Evolutionary conservation across 1,140 invertebrate genomes (phyloP).

Genomic region (Drosophila nannoptera): DNA sequence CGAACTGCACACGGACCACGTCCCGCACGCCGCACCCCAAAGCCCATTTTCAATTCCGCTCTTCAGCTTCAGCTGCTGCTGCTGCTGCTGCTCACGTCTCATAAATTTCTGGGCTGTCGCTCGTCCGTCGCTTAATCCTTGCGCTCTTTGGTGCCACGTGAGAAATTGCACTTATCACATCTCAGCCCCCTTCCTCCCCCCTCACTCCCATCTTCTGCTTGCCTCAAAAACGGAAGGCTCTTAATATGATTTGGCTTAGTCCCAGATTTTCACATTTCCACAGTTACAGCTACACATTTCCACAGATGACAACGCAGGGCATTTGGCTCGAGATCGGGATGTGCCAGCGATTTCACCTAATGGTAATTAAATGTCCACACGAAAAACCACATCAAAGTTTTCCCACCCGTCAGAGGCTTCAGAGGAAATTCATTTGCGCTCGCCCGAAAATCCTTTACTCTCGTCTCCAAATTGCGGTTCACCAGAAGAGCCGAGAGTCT

Average conservation of each 20-base stretch:
- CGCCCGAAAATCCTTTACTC: too few species aligned
- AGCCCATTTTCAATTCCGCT: slow-evolving; percentile 16
- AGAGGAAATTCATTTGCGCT: too few species aligned
- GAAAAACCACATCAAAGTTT: too few species aligned
- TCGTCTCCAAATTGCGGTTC: too few species aligned
- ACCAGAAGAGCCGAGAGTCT: too few species aligned
- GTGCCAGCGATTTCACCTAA: neutral
- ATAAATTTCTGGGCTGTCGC: slow-evolving; percentile 70
- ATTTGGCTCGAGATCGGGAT: neutral
- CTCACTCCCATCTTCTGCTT: neutral
- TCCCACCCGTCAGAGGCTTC: too few species aligned
- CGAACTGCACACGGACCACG: slow-evolving; percentile 28
- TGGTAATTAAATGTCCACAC: slow-evolving; percentile 10
- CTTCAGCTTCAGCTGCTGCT: neutral
- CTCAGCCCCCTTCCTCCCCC: neutral
- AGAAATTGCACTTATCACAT: slow-evolving; percentile 68
- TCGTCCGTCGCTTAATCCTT: slow-evolving; percentile 62
- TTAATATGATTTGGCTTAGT: slow-evolving; percentile 18
- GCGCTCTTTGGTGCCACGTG: slow-evolving; percentile 57
- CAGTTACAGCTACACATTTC: slow-evolving; percentile 15
- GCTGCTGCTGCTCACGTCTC: slow-evolving; percentile 57
- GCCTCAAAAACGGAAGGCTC: neutral
- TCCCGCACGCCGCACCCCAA: slow-evolving; percentile 14
- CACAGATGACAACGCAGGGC: neutral
- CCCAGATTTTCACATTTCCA: slow-evolving; percentile 21